Base-by-base conservation (phyloP, 1,140 invertebrate genomes). In the Cydia splendana region DNA sequence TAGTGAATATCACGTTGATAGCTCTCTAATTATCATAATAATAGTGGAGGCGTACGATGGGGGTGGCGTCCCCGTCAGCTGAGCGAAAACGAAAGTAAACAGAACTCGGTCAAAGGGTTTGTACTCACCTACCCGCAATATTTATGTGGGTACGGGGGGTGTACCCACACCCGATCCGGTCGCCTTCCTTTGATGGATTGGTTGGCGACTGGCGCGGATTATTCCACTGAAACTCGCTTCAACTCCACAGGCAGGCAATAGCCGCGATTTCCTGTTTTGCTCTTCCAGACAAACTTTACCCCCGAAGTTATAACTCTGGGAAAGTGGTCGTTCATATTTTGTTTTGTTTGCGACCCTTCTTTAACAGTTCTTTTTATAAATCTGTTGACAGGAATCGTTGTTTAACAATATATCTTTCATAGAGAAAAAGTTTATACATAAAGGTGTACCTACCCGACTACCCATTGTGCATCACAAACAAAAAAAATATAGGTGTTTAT, bases 41-140 rank as follows among this genome's bases (percentile, higher is more conserved):
- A 91, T 91, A 92, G 89, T 91, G 84, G 82, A 85, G 84, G 84
- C 85, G 82, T 85, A 85, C 82, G 87, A 82, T 83, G 79, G 84
- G 89, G 88, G 89, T 85, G 87, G 88, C 84, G 83, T 84, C 87
- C 90, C 87, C 92, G 91, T 91, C 93, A 93, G 93, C 93, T 94
- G 92, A 93, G 92, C 91, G 93, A 94, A 94, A 94, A 92, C 89
- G 93, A 94, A 94, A 94, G 93, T 94, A 93, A 93, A 93, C 92
- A 93, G 91, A 93, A 94, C 92, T 93, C 92, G 93, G 93, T 94
- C 92, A 94, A 93, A 94, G 93, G 93, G 93, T 93, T 92, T 91
- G 92, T 92, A 92, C 90, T 92, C 91, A 91, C 91, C 90, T 92
- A 92, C 90, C 90, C 91, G 87, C 91, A 92, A 93, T 92, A 93